phyloP scores from a whole-genome alignment of 2,888 invertebrate genomes.

The Pseudoips prasinana region DNA sequence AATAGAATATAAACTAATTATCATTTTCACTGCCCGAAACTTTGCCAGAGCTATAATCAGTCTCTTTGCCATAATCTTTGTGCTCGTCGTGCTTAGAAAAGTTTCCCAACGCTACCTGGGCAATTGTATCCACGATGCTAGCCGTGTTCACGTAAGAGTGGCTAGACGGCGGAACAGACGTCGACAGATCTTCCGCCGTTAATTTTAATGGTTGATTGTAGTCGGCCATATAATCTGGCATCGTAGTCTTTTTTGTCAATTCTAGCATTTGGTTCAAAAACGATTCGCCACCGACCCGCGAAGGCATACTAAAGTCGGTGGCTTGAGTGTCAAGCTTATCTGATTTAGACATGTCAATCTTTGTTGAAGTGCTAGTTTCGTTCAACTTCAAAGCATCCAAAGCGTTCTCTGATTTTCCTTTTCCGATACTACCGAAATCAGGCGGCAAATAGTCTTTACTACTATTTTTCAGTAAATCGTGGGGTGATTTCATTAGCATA shows the following conservation, averaged over 20 bases:
- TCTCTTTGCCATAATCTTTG: conserved; percentile 64
- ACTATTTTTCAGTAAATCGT: conserved; percentile 62
- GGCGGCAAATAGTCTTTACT: conserved; percentile 77
- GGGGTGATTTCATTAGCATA: conserved; percentile 70
- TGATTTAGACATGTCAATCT: conserved; percentile 71
- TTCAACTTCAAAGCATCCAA: conserved; percentile 64
- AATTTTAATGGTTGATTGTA: conserved; percentile 82
- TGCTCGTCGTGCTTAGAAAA: conserved; percentile 68
- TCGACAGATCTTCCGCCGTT: conserved; percentile 79
- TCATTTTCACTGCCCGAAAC: conserved; percentile 49
- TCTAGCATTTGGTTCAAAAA: conserved; percentile 79
- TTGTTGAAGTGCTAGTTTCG: conserved; percentile 70
- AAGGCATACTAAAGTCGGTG: conserved; percentile 74
- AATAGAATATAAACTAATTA: conserved; percentile 18
- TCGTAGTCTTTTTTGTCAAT: conserved; percentile 76
- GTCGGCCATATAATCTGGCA: conserved; percentile 74
- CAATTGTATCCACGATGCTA: conserved; percentile 67
- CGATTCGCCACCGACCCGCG: conserved; percentile 70
- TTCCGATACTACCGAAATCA: conserved; percentile 78
- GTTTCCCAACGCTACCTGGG: conserved; percentile 70
- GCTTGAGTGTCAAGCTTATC: conserved; percentile 56
- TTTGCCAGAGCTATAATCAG: background rate
- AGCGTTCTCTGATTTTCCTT: conserved; percentile 72
- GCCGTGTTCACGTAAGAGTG: conserved; percentile 66
- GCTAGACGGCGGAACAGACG: conserved; percentile 72